A percentile compares a stretch with the other conserved stretches of the same genome.
These are phyloP conservation scores for Piprites chloris DNA, from an alignment of 2,113 vertebrate genomes.

Conservation along the genomic window DNA sequence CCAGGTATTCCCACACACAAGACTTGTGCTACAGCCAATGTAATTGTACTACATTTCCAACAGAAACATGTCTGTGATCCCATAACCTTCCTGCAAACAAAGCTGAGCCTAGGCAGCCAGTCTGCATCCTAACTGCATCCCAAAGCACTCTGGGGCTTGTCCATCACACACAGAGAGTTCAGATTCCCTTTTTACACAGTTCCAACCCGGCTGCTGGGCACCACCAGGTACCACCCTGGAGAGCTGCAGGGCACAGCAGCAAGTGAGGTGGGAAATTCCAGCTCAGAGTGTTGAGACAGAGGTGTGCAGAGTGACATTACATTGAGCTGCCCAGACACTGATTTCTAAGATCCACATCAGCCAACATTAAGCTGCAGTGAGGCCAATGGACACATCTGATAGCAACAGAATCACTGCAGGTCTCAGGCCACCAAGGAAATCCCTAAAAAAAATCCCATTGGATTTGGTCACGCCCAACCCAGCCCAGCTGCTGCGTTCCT, in stretches of 20 bases:
- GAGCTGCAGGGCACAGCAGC: background rate
- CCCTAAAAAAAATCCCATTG: background rate
- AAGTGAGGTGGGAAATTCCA: background rate
- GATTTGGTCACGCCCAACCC: background rate
- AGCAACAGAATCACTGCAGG: background rate
- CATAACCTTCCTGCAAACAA: background rate
- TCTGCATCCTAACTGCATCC: background rate
- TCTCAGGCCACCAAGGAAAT: background rate
- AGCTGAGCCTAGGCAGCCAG: background rate
- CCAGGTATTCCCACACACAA: background rate
- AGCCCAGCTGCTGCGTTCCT: background rate
- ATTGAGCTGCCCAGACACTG: accelerated
- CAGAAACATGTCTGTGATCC: background rate
- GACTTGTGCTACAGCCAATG: background rate
- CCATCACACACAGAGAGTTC: no score
- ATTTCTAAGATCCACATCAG: background rate
- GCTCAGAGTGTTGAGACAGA: background rate
- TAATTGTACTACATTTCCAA: background rate
- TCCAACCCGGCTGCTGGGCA: accelerated
- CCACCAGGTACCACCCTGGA: background rate
- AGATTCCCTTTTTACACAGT: background rate
- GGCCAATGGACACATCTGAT: accelerated
- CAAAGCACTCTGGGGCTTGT: background rate
- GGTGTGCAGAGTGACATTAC: background rate
- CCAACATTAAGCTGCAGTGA: background rate